Evolutionary conservation across 2,113 vertebrate species (phyloP).

Genomic region (Ictalurus punctatus): DNA sequence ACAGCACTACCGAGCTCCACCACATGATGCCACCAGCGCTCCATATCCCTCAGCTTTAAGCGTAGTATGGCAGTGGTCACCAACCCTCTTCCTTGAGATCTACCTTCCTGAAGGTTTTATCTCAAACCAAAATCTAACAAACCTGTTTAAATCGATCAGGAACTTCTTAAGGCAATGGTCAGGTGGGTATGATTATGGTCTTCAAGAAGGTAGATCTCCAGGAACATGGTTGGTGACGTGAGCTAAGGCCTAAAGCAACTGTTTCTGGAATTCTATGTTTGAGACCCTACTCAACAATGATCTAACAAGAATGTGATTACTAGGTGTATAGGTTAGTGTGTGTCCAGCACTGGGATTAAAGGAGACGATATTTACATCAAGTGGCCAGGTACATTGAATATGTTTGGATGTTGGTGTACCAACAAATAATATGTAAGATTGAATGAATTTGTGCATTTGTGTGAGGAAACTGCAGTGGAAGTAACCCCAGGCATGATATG

Average conservation of each 20-base stretch:
- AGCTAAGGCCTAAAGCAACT: background rate
- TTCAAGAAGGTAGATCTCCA: too few species aligned
- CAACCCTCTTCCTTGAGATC: too few species aligned
- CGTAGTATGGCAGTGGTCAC: too few species aligned
- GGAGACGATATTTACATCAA: background rate
- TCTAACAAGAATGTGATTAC: background rate
- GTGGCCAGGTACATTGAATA: background rate
- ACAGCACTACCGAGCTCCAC: background rate
- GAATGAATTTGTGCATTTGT: background rate
- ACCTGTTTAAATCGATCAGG: too few species aligned
- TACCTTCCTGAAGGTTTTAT: too few species aligned
- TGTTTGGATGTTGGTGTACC: background rate
- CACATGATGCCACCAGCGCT: constrained; percentile 7
- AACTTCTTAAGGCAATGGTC: too few species aligned
- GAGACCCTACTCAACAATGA: background rate
- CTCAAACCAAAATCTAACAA: too few species aligned
- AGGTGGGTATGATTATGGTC: too few species aligned
- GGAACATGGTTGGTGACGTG: too few species aligned
- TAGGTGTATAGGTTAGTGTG: background rate
- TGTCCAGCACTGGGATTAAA: background rate
- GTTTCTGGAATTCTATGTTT: background rate
- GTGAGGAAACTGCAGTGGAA: background rate
- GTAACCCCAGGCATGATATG: background rate
- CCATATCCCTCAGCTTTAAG: background rate
- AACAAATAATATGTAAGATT: background rate